These are phyloP conservation scores for Muricea muricata DNA, from an alignment of 92 coral and sea anemone species.

Conservation along the genomic window DNA sequence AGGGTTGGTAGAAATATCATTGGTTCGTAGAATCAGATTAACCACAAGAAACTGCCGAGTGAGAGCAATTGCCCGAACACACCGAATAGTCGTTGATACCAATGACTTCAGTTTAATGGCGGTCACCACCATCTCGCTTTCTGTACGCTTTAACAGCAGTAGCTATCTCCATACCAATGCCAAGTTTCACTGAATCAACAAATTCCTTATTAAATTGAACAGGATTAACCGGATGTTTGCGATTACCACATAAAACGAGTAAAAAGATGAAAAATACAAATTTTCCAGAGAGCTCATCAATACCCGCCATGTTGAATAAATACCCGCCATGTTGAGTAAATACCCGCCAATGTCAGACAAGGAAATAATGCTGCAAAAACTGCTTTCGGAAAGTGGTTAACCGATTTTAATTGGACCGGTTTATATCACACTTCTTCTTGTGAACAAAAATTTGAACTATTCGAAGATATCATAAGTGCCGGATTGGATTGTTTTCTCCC, in stretches of 20 bases:
- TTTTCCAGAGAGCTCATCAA: constrained; percentile 80
- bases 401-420: too few relatives aligned
- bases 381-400: too few relatives aligned
- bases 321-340: too few relatives aligned
- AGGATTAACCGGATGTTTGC: constrained; percentile 81
- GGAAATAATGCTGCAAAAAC: too few relatives aligned
- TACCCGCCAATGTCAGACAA: too few relatives aligned
- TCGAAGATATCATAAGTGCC: too few relatives aligned
- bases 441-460: too few relatives aligned
- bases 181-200: too few relatives aligned
- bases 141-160: background rate
- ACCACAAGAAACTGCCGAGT: too few relatives aligned
- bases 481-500: too few relatives aligned
- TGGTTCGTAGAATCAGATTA: background rate
- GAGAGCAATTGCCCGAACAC: background rate
- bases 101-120: constrained; percentile 63
- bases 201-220: too few relatives aligned
- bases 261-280: constrained; percentile 72
- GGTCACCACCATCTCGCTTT: background rate
- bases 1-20: constrained; percentile 13
- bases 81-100: constrained; percentile 13
- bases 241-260: constrained; percentile 68
- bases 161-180: background rate
- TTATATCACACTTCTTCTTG: too few relatives aligned
- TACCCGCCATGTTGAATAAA: constrained; percentile 71